These are phyloP conservation scores for Solea solea DNA, from an alignment of 2,113 vertebrate genomes.

Conservation along the genomic window DNA sequence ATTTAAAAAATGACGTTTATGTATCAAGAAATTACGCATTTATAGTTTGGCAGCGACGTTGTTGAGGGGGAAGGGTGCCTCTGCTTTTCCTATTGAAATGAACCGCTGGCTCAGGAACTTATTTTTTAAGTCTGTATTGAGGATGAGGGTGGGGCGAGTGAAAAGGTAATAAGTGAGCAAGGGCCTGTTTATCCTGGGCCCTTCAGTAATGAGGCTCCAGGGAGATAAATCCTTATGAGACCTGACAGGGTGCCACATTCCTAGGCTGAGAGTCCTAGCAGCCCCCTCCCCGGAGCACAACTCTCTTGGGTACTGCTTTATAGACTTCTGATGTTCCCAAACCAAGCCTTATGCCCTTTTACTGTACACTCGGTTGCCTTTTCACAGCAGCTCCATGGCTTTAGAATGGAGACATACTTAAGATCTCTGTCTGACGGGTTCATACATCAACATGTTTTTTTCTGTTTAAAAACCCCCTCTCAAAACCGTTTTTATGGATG, in stretches of 20 bases:
- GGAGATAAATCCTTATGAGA: constrained; percentile 77
- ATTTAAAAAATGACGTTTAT: too few relatives aligned
- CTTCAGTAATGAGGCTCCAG: constrained; percentile 67
- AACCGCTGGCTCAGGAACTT: too few relatives aligned
- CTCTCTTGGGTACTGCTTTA: constrained; percentile 56
- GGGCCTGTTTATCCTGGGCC: constrained; percentile 53
- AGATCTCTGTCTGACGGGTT: background rate
- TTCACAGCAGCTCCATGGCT: constrained; percentile 1
- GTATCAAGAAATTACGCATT: too few relatives aligned
- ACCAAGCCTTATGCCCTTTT: constrained; percentile 23
- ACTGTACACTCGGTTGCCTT: constrained; percentile 20
- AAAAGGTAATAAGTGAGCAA: constrained; percentile 28
- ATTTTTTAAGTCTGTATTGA: background rate
- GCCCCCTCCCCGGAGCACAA: constrained; percentile 41
- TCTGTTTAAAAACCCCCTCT: background rate
- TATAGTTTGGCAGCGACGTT: too few relatives aligned
- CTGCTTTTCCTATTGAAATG: too few relatives aligned
- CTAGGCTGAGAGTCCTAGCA: constrained; percentile 59
- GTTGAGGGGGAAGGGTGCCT: too few relatives aligned
- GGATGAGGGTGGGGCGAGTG: constrained; percentile 22
- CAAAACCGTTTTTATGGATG: background rate
- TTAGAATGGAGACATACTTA: constrained; percentile 2
- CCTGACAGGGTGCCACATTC: constrained; percentile 79
- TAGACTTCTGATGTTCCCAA: constrained; percentile 57
- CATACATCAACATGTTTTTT: background rate